Evolutionary conservation across 35 echinoderm and acorn worm species (phyloP).

Genomic region (Apostichopus californicus): DNA sequence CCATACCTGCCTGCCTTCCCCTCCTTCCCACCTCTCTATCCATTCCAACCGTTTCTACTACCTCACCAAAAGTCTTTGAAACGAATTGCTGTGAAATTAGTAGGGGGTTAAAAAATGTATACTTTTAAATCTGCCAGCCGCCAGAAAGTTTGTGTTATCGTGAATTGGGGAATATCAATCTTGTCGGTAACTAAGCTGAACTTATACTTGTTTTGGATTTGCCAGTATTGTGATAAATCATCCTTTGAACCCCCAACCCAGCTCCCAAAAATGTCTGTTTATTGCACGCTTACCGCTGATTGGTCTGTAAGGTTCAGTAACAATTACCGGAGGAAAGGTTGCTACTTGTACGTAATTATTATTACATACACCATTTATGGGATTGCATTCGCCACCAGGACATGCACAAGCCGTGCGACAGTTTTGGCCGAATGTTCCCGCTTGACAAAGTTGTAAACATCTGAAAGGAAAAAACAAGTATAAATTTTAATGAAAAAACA

Average conservation of each 20-base stretch:
- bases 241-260: background rate
- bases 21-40: background rate
- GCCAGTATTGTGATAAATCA: too few species aligned
- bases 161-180: too few species aligned
- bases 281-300: background rate
- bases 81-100: too few species aligned
- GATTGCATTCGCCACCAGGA: background rate
- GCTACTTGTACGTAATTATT: conserved; percentile 9
- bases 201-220: too few species aligned
- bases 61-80: too few species aligned
- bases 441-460: background rate
- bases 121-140: too few species aligned
- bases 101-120: background rate
- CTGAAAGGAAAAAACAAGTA: background rate
- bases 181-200: too few species aligned
- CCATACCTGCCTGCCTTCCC: background rate
- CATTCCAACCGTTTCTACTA: too few species aligned
- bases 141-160: too few species aligned
- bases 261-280: background rate
- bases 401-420: background rate
- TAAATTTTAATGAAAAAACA: background rate
- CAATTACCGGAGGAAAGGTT: background rate
- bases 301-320: background rate
- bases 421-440: background rate
- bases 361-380: background rate